phyloP scores from a whole-genome alignment of 1,140 invertebrate genomes.

The Leptonema lineaticorne region DNA sequence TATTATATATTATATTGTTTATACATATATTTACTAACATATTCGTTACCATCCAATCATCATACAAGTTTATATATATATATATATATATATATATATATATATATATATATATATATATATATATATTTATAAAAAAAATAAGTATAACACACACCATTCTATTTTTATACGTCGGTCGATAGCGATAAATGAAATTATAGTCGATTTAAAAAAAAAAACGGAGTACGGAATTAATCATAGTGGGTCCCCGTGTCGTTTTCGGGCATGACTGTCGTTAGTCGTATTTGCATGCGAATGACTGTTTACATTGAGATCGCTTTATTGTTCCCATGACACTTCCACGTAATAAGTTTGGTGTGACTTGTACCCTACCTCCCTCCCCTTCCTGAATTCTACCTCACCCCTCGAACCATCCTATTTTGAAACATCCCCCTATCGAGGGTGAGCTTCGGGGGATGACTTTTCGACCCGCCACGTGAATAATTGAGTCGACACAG shows the following conservation, averaged over 20 bases:
- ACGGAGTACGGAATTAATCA: conserved; percentile 24
- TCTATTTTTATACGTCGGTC: not conserved
- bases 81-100: too few relatives aligned
- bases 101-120: too few relatives aligned
- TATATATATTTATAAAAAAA: too few relatives aligned
- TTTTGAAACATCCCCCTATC: conserved; percentile 1
- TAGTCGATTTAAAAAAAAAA: conserved; percentile 15
- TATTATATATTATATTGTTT: too few relatives aligned
- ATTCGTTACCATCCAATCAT: too few relatives aligned
- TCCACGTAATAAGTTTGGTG: conserved; percentile 39
- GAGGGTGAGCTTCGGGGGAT: conserved; percentile 8
- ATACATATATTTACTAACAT: too few relatives aligned
- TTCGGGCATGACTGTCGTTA: conserved; percentile 30
- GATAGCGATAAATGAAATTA: too few relatives aligned
- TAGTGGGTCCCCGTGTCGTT: not conserved
- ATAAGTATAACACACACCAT: not conserved
- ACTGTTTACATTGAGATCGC: conserved; percentile 41
- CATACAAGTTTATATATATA: too few relatives aligned
- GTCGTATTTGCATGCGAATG: conserved; percentile 40
- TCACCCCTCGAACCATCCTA: not conserved
- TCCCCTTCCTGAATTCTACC: conserved; percentile 24
- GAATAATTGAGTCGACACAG: conserved; percentile 37
- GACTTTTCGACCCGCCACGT: conserved; percentile 30
- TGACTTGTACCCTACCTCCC: conserved; percentile 27
- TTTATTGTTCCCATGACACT: conserved; percentile 38